Evolutionary conservation across 2,888 invertebrate genomes (phyloP).

Genomic region (Rhingia rostrata): DNA sequence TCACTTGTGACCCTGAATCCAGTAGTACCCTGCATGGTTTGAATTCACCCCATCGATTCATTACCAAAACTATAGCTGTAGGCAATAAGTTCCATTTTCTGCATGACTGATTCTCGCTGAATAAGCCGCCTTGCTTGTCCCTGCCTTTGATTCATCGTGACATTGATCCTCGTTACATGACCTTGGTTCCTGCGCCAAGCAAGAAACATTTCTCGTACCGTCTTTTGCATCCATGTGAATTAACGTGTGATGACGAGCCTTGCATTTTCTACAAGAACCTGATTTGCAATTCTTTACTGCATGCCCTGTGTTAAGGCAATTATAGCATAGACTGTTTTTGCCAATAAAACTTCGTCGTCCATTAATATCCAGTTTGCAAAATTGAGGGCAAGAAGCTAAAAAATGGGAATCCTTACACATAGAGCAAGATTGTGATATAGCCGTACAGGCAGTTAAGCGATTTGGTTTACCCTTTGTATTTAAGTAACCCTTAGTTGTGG

Average conservation of each 20-base stretch:
- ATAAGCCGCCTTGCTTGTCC: too few relatives aligned
- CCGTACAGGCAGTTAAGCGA: background rate
- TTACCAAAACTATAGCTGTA: too few relatives aligned
- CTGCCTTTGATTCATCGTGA: background rate
- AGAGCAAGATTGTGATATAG: background rate
- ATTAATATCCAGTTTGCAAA: conserved; percentile 9
- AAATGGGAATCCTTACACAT: background rate
- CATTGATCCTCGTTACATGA: too few relatives aligned
- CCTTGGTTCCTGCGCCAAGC: too few relatives aligned
- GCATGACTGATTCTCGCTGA: too few relatives aligned
- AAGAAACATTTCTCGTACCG: too few relatives aligned
- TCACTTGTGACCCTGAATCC: too few relatives aligned
- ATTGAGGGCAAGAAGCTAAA: too few relatives aligned
- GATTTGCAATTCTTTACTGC: conserved; percentile 19
- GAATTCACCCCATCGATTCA: too few relatives aligned
- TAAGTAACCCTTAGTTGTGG: background rate
- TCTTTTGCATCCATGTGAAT: background rate
- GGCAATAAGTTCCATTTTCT: too few relatives aligned
- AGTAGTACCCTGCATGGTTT: too few relatives aligned
- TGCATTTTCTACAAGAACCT: conserved; percentile 18
- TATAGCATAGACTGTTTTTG: conserved; percentile 26
- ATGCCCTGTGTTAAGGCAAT: conserved; percentile 17
- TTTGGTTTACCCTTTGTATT: background rate
- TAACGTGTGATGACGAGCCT: conserved; percentile 4
- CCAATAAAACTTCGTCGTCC: background rate